Evolutionary conservation across 2,797 vertebrate genomes (phyloP).

Genomic region (Geotrypetes seraphini): DNA sequence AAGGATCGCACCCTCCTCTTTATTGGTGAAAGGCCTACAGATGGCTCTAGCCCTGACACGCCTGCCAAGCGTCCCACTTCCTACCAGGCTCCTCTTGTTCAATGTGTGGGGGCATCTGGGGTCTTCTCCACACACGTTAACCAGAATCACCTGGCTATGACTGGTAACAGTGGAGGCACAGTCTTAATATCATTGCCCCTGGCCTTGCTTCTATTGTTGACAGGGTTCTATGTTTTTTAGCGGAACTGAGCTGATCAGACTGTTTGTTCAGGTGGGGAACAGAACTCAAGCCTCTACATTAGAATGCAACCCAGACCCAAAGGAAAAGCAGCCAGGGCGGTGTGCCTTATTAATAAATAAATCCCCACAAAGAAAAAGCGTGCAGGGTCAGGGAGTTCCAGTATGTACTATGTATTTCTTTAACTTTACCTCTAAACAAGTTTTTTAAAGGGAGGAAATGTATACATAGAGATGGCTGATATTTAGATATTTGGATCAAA

Average conservation of each 20-base stretch:
- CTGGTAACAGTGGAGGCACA: neutral
- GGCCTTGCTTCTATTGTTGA: slow-evolving; percentile 12
- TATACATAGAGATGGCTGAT: too few species aligned
- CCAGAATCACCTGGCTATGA: slow-evolving; percentile 11
- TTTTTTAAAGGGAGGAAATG: too few species aligned
- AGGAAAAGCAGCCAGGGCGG: too few species aligned
- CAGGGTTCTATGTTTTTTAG: slow-evolving; percentile 21
- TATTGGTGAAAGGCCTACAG: slow-evolving; percentile 71
- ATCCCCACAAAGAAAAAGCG: too few species aligned
- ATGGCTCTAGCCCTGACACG: slow-evolving; percentile 74
- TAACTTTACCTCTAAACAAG: too few species aligned
- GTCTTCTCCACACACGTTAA: slow-evolving; percentile 5
- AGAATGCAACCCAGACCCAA: too few species aligned
- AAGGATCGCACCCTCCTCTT: slow-evolving; percentile 64
- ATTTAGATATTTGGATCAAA: too few species aligned
- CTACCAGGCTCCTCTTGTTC: slow-evolving; percentile 74
- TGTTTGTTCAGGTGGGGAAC: slow-evolving; percentile 4
- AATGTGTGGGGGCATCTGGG: slow-evolving; percentile 41
- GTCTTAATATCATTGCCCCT: slow-evolving; percentile 5
- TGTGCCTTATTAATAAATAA: too few species aligned
- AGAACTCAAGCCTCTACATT: neutral
- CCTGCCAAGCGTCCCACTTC: slow-evolving; percentile 71
- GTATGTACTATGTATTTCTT: too few species aligned
- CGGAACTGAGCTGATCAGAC: slow-evolving; percentile 16
- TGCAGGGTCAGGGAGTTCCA: too few species aligned